Evolutionary conservation across 2,113 vertebrate species (phyloP), one percentile per base, ranked within the genome.

Genomic region (Xiphophorus hellerii): DNA sequence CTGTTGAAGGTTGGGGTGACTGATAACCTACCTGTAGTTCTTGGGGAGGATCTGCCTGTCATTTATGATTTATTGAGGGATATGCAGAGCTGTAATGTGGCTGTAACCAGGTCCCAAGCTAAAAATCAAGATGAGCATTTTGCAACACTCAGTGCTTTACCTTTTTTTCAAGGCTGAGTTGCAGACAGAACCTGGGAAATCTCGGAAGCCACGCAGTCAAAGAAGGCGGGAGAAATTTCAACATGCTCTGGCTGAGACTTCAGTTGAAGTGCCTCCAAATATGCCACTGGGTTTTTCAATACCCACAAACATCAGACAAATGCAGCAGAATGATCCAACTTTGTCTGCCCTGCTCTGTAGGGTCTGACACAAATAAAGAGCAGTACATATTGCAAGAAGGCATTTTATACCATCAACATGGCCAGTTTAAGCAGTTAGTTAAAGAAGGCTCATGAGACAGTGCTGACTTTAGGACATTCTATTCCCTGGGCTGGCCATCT

Each of bases 341-440:
- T 66, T 39, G 22, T 29, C 30, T 20, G 30, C 28, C 62, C 17
- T 31, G 3, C n/a, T 60, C 25, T 11, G 5, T 60, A 60, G 58
- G 14, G 15, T 62, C n/a, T 62, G 61, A 62, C 61, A 62, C 28
- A 62, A 62, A 29, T 29, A 62, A 62, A 62, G 60, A 62, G 61
- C 61, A 62, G 4, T 31, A 63, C 14, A 31, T 63, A 17, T 14
- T 63, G 62, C 62, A 63, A 30, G 29, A 63, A 31, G 62, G 29
- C 29, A 63, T 63, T 63, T 31, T 31, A 62, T 62, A 28, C 27
- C n/a, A 62, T 9, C 60, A 62, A 62, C 39, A 42, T 39, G 37
- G 37, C 37, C n/a, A n/a, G n/a, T 8, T 39, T 39, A 39, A 39
- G 37, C 37, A 39, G 37, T 39, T 39, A 39, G 37, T 13, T 10